Conservation (phyloP, 2,113 vertebrate species). For the Acrocephalus arundinaceus region DNA sequence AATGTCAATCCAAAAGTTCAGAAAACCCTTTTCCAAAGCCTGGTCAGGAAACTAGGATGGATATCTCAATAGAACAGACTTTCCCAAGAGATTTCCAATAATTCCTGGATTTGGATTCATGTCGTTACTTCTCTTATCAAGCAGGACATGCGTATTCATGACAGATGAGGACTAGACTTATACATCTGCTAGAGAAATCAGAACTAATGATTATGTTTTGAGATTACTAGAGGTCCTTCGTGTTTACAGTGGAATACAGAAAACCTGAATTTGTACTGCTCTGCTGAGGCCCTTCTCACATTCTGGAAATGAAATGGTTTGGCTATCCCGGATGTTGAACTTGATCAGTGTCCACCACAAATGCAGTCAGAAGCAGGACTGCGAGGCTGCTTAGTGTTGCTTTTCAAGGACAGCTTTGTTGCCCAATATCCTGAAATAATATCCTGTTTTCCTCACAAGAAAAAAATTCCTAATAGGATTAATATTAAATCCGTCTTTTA, state of each 20-base stretch:
- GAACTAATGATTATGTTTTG: not conserved
- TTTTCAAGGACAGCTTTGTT: constrained; percentile 58
- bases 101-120: constrained; percentile 20
- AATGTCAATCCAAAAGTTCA: not conserved
- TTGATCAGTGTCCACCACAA: not conserved
- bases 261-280: not conserved
- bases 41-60: constrained; percentile 7
- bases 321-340: not conserved
- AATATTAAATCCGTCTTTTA: constrained; percentile 52
- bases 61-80: constrained; percentile 41
- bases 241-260: not conserved
- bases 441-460: constrained; percentile 56
- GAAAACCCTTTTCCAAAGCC: constrained; percentile 10
- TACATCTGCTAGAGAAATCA: constrained; percentile 7
- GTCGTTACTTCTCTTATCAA: constrained; percentile 24
- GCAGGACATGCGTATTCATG: not conserved
- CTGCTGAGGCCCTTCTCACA: not conserved
- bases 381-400: constrained; percentile 11
- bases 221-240: not conserved
- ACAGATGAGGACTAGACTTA: not conserved
- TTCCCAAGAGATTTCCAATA: constrained; percentile 40
- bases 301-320: not conserved
- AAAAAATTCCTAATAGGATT: constrained; percentile 56
- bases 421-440: constrained; percentile 60
- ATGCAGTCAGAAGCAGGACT: not conserved